Evolutionary conservation across 2,113 vertebrate species (phyloP).

Genomic region (Lonchura striata): DNA sequence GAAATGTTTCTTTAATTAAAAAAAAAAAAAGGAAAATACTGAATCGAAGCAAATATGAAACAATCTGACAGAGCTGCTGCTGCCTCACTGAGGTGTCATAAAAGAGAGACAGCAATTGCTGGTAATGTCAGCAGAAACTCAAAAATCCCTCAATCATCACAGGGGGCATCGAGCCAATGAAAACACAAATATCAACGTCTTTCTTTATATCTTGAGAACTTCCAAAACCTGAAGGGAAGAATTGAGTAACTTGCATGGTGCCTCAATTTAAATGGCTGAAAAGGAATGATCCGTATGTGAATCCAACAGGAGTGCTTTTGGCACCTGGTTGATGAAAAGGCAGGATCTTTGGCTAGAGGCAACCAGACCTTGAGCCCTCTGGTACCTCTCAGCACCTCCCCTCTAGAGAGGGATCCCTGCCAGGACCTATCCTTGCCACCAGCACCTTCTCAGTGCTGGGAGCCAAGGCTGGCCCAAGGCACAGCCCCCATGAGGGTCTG

Average conservation of each 20-base stretch:
- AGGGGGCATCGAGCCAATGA: background rate
- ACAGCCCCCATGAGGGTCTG: background rate
- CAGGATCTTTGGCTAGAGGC: background rate
- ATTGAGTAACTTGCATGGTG: background rate
- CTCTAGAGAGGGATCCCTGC: background rate
- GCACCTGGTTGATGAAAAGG: background rate
- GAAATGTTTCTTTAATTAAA: background rate
- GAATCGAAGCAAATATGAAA: background rate
- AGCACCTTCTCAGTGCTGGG: accelerated
- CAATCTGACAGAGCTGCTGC: background rate
- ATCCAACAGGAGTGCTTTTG: background rate
- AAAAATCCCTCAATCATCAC: background rate
- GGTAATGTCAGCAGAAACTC: background rate
- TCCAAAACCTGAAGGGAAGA: background rate
- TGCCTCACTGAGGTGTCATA: background rate
- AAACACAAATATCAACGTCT: background rate
- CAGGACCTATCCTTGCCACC: background rate
- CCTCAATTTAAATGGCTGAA: background rate
- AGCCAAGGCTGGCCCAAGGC: background rate
- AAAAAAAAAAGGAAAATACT: background rate
- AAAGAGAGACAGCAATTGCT: background rate
- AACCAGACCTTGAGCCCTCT: background rate
- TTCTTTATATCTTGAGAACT: background rate
- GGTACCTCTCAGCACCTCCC: background rate
- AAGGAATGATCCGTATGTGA: background rate